Base-by-base conservation (phyloP, 2,113 vertebrate genomes). In the Phaethon lepturus region DNA sequence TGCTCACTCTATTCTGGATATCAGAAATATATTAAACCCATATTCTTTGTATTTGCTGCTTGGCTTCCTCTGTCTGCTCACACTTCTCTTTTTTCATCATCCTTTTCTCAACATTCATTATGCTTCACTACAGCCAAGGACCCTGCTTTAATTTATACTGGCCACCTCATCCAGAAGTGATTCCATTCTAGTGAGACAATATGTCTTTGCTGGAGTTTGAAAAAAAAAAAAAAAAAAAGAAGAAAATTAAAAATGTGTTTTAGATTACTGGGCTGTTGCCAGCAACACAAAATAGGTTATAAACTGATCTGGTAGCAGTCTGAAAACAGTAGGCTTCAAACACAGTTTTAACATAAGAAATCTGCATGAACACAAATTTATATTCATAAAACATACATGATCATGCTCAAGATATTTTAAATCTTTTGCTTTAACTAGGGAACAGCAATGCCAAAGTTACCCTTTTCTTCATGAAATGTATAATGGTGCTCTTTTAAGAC, bases 401-500 rank as follows among this genome's bases (percentile, higher is more conserved):
- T 29, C 4, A 3, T 72, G 55, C 59, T 75, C 35, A 80, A 82
- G 62, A 63, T 47, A 8, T 86, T 81, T 95, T 81, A 95, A 94
- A 90, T 82, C 53, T 91, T 93, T 78, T 90, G 14, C 76, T 86
- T 95, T 84, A 95, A 92, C 59, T 47, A 80, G 56, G 14, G 75
- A 97, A 59, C 64, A 92, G 75, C 45, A 93, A n/a, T 60, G 55
- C 82, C 49, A n/a, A 86, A 90, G 68, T 94, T 96, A 71, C 33
- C 72, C 33, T 92, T 95, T 95, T 86, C 92, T 81, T 72, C 55
- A 28, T 35, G 55, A 86, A 93, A 92, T 52, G 62, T 88, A 53
- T 88, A 96, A 96, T 95, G 52, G 90, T 90, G 88, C 38, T 93
- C 94, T 96, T 97, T 93, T 92, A 96, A 95, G 95, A 86, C 88